Evolutionary conservation across 2,888 invertebrate genomes (phyloP).

Genomic region (Chironomus riparius): DNA sequence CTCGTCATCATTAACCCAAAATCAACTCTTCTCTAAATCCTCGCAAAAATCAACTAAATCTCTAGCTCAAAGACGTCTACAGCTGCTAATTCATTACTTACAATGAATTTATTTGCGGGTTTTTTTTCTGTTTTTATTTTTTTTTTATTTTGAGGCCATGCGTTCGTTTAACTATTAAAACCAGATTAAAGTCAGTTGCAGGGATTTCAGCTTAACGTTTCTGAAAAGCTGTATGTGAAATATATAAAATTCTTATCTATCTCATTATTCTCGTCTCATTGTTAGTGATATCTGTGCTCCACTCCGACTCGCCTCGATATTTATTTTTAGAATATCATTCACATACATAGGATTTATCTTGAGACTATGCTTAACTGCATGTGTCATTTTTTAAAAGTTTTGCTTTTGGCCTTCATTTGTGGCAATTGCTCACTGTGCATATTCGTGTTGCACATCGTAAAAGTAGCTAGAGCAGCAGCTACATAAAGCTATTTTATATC

Average conservation of each 20-base stretch:
- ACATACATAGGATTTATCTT: background rate
- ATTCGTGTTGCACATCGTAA: background rate
- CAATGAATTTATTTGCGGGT: no score
- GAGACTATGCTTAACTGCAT: background rate
- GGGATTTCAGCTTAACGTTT: constrained; percentile 12
- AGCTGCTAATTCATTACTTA: no score
- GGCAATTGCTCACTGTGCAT: background rate
- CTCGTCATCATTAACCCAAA: no score
- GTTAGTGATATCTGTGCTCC: background rate
- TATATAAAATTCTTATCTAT: no score
- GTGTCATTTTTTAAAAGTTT: background rate
- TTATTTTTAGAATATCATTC: background rate
- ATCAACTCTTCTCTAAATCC: no score
- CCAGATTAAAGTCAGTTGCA: constrained; percentile 4
- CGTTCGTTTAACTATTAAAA: constrained; percentile 16
- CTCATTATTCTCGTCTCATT: background rate
- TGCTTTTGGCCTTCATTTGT: constrained; percentile 2
- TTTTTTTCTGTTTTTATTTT: background rate
- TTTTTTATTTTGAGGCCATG: constrained; percentile 2
- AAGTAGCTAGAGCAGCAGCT: no score
- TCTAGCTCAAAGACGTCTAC: no score
- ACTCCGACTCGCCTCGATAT: background rate
- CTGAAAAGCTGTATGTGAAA: background rate
- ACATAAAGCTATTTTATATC: no score
- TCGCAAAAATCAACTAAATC: no score